Conservation (phyloP, 2,797 vertebrate species). For the Cynodonichthys magdalenae region DNA sequence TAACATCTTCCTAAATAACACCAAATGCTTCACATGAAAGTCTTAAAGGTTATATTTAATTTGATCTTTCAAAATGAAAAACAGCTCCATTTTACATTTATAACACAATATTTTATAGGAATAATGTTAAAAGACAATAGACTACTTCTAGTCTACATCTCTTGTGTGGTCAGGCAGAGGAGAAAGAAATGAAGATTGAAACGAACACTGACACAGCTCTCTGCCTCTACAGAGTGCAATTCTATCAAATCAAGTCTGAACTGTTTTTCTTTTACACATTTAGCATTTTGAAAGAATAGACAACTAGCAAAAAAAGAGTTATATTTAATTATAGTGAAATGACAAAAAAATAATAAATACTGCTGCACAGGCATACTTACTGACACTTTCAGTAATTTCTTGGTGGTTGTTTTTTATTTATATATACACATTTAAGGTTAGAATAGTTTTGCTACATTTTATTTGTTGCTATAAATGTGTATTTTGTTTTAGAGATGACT, state of each 20-base stretch:
- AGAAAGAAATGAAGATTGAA: slow-evolving; percentile 22
- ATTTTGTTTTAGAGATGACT: no score
- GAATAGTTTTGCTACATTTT: no score
- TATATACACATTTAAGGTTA: no score
- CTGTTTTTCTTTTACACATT: background rate
- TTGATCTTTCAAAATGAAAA: background rate
- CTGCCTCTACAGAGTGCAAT: slow-evolving; percentile 1
- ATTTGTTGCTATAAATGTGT: no score
- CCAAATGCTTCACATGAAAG: background rate
- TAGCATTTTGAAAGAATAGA: background rate
- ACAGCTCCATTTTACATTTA: background rate
- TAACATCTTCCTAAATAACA: background rate
- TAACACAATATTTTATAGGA: background rate
- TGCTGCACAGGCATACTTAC: no score
- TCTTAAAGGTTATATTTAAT: background rate
- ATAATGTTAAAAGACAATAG: background rate
- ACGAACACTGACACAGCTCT: slow-evolving; percentile 29
- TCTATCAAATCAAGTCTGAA: slow-evolving; percentile 6
- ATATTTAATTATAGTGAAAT: no score
- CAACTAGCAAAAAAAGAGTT: background rate
- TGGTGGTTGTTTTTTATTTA: no score
- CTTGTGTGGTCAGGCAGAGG: background rate
- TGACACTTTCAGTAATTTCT: no score
- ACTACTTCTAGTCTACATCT: background rate
- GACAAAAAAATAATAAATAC: no score